phyloP scores from a whole-genome alignment of 2,113 vertebrate species.

The Sprattus sprattus region DNA sequence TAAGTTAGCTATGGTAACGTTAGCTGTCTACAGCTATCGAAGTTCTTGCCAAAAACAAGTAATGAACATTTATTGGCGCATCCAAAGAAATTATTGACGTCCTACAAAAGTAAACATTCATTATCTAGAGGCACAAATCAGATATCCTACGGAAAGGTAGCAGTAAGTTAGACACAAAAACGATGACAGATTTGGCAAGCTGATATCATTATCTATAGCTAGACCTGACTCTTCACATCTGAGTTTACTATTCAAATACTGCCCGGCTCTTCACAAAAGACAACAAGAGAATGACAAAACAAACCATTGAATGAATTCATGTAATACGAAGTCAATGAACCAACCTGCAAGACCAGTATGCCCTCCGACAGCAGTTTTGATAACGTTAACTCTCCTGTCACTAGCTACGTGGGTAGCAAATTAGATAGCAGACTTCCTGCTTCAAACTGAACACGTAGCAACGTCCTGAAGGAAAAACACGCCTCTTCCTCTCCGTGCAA shows the following conservation, averaged over 20 bases:
- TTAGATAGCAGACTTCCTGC: neutral
- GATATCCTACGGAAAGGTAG: neutral
- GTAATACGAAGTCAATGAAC: neutral
- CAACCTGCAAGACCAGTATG: neutral
- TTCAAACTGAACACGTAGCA: slow-evolving; percentile 15
- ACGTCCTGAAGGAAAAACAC: neutral
- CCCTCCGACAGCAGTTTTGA: slow-evolving; percentile 12
- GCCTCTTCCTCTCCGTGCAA: neutral
- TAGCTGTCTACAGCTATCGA: neutral
- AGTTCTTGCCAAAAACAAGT: no score
- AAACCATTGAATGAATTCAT: neutral
- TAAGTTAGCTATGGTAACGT: neutral
- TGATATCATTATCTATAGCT: neutral
- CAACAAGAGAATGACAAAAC: neutral
- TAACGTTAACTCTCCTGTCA: neutral
- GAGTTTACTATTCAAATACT: neutral
- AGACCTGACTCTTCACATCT: neutral
- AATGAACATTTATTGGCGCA: no score
- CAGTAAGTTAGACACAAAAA: neutral
- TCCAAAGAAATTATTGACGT: no score
- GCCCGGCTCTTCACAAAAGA: neutral
- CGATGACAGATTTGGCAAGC: no score
- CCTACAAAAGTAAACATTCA: neutral
- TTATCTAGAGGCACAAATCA: neutral
- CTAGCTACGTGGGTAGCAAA: neutral